Base-by-base conservation (phyloP, 2,113 vertebrate genomes). In the Oncorhynchus tshawytscha region DNA sequence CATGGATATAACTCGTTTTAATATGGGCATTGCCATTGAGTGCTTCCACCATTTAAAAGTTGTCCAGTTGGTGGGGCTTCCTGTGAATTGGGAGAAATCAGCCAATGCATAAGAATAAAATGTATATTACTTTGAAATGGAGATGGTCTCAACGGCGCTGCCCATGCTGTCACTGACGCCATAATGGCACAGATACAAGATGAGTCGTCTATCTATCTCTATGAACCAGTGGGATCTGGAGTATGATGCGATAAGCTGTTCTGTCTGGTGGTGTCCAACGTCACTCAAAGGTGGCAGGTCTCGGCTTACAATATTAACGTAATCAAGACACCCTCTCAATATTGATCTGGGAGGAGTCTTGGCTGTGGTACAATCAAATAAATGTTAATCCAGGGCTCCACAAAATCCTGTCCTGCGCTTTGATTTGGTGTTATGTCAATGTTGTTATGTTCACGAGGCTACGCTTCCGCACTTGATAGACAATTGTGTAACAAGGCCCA, bases 271-370 rank as follows among this genome's bases (percentile, higher is more conserved):
- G n/a, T 24, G 31, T 45, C 39, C 68, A n/a, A 57, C 67, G 76
- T 64, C 39, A 68, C 34, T 78, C 39, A 45, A 82, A 77, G 25
- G 65, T 31, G 65, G 29, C 54, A 34, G 18, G 29, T 57, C 54
- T 7, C 29, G 59, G 15, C 25, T 57, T 20, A 31, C 27, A 67
- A 25, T 22, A 22, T 29, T 73, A 60, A 65, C 72, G 34, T 48
- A 20, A 48, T 15, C 25, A 49, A 67, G 22, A 48, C 16, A 71
- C 3, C 60, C 13, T 64, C n/a, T 60, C 34, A 11, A 74, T 51
- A 31, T 29, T 31, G 25, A 72, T 64, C 66, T n/a, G 39, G 80
- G 76, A 75, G 72, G 72, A 67, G 72, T 72, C 62, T 62, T 45
- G 29, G 15, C 31, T 6, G 65, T 74, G 67, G 60, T 22, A 78